Evolutionary conservation across 2,888 invertebrate species (phyloP).

Genomic region (Alsophila aescularia): DNA sequence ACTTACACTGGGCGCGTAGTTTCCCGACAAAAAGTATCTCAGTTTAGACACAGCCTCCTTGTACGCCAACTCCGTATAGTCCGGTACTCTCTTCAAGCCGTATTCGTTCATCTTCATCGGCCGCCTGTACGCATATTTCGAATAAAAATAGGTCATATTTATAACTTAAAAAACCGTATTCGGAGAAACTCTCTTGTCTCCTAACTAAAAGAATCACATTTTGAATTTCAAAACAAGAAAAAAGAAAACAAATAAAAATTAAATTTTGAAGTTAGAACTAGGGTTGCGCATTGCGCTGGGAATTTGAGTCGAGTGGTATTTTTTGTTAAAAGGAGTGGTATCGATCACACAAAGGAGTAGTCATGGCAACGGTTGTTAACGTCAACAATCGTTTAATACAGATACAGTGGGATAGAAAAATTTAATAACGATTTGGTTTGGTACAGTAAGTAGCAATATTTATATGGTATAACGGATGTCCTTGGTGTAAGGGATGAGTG

Average conservation of each 20-base stretch:
- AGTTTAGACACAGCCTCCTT: constrained; percentile 93
- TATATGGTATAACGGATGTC: too few species aligned
- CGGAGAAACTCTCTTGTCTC: constrained; percentile 1
- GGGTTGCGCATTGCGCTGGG: constrained; percentile 70
- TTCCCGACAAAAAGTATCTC: constrained; percentile 90
- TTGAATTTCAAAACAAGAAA: constrained; percentile 45
- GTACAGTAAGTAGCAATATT: too few species aligned
- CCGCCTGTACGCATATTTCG: constrained; percentile 69
- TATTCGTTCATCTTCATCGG: constrained; percentile 78
- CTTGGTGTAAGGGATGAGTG: too few species aligned
- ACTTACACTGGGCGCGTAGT: constrained; percentile 87
- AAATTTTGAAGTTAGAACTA: constrained; percentile 54
- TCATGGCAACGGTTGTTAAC: constrained; percentile 62
- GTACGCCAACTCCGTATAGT: constrained; percentile 93
- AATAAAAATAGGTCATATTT: constrained; percentile 45
- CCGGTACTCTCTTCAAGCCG: constrained; percentile 86
- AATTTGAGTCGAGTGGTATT: constrained; percentile 49
- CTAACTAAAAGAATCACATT: constrained; percentile 40
- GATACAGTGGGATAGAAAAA: constrained; percentile 6
- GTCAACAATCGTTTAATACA: constrained; percentile 58
- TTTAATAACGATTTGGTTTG: background rate
- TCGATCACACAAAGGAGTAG: constrained; percentile 68
- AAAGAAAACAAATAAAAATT: constrained; percentile 44
- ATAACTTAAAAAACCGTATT: constrained; percentile 14
- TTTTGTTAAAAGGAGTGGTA: constrained; percentile 45